Base-by-base conservation (phyloP, 1,140 invertebrate genomes). In the Drosophila kanapiae region DNA sequence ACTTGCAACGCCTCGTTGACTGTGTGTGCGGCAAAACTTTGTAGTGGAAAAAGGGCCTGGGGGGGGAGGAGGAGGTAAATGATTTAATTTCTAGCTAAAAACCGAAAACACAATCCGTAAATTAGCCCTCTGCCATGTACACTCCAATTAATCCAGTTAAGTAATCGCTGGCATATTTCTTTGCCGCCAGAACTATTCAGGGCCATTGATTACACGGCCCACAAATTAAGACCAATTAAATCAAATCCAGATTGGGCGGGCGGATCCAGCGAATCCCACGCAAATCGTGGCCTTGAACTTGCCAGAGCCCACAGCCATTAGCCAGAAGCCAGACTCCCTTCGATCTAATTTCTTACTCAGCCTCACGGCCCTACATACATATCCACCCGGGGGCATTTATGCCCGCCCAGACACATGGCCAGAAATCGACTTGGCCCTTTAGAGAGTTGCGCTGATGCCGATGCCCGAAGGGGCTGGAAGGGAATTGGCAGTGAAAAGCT, bases 181-280 rank as follows among this genome's bases (percentile, higher is more conserved):
- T 51, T 45, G 33, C 40, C 29, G 51, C 14, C 40, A 57, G 18
- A 68, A 67, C 60, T 74, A 75, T 60, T 56, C 56, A 56, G 42
- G 37, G 48, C 74, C 63, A 69, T 77, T 77, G 74, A 77, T 77
- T 77, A 56, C 43, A 65, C 47, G 56, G 51, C 56, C 43, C 77
- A 65, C 56, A 74, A 79, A 79, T 79, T 75, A 80, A 45, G 38
- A 33, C 43, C 63, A 65, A 81, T 81, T 81, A 78, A 78, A 78
- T 78, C 58, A 74, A 53, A 82, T 78, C 80, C 56, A 62, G 64
- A 49, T 74, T 70, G 57, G 47, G 33, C 43, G n/a, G 57, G 42
- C 35, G 56, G 11, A 35, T 47, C 10, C 45, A 57, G 9, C 18
- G 53, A 38, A 56, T 1, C 42, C 64, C 43, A 57, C 60, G 38